phyloP scores from a whole-genome alignment of 2,888 invertebrate species.

The Drosophila kuntzei region DNA sequence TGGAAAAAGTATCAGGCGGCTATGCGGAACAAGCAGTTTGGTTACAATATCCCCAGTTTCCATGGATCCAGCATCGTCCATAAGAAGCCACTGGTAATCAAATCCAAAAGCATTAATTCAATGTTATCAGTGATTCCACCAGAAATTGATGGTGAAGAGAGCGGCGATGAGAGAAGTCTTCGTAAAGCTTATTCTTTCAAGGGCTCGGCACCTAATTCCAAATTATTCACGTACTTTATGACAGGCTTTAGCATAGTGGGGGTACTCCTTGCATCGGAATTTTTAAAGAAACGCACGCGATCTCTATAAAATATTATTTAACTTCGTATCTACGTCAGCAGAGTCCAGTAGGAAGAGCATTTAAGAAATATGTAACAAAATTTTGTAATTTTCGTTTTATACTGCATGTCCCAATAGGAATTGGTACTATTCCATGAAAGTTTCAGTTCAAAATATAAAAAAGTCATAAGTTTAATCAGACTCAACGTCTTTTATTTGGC shows the following conservation, averaged over 20 bases:
- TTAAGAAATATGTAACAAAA: background rate
- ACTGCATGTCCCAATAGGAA: background rate
- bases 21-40: slow-evolving; percentile 47
- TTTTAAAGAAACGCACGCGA: background rate
- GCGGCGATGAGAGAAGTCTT: background rate
- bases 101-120: background rate
- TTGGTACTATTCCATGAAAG: background rate
- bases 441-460: background rate
- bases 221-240: slow-evolving; percentile 11
- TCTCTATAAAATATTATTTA: background rate
- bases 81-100: background rate
- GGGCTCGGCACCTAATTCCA: background rate
- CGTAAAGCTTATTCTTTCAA: background rate
- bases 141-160: background rate
- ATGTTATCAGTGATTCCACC: background rate
- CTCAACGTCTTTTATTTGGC: slow-evolving; percentile 15
- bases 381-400: background rate
- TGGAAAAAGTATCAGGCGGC: slow-evolving; percentile 46
- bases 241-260: slow-evolving; percentile 32
- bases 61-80: background rate
- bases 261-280: slow-evolving; percentile 14
- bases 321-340: background rate
- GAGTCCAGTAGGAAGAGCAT: background rate
- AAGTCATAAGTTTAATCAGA: background rate
- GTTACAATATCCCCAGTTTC: slow-evolving; percentile 19